Conservation (phyloP, 1,140 invertebrate genomes). For the Lutraria rhynchaena region DNA sequence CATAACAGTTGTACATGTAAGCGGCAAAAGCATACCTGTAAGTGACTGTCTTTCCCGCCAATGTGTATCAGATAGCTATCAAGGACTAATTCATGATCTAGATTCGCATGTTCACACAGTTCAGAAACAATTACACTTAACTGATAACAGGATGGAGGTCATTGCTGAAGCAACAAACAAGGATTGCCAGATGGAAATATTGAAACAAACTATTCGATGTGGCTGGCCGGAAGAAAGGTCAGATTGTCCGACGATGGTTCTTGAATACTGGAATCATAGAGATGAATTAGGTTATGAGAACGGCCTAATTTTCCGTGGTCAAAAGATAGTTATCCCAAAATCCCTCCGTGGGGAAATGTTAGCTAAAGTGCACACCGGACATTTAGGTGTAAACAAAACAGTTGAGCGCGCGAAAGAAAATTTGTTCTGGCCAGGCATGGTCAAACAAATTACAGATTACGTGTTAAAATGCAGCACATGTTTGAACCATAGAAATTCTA, state of each 20-base stretch:
- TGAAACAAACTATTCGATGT: slow-evolving; percentile 22
- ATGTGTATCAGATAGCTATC: slow-evolving; percentile 28
- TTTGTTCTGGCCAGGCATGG: slow-evolving; percentile 71
- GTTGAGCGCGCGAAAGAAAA: slow-evolving; percentile 63
- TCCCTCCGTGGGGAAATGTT: slow-evolving; percentile 64
- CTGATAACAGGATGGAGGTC: slow-evolving; percentile 17
- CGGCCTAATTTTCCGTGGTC: slow-evolving; percentile 71
- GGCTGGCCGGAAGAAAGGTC: slow-evolving; percentile 48
- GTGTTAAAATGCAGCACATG: slow-evolving; percentile 63
- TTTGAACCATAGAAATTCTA: slow-evolving; percentile 46
- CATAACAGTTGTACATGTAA: slow-evolving; percentile 15
- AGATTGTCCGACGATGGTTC: slow-evolving; percentile 2
- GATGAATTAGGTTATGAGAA: slow-evolving; percentile 34
- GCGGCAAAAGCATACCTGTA: slow-evolving; percentile 23
- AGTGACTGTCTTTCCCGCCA: slow-evolving; percentile 27
- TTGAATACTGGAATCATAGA: slow-evolving; percentile 59
- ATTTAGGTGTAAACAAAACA: slow-evolving; percentile 71
- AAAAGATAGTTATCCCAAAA: slow-evolving; percentile 68
- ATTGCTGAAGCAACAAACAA: background rate
- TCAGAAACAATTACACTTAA: background rate
- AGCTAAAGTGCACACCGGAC: slow-evolving; percentile 71
- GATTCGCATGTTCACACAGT: slow-evolving; percentile 22
- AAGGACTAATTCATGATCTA: slow-evolving; percentile 14
- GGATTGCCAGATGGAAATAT: slow-evolving; percentile 30
- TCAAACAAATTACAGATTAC: slow-evolving; percentile 63